Percentiles rank a stretch among this genome's conserved stretches.
Conservation (phyloP, 1,140 invertebrate species). For the Patella vulgata region DNA sequence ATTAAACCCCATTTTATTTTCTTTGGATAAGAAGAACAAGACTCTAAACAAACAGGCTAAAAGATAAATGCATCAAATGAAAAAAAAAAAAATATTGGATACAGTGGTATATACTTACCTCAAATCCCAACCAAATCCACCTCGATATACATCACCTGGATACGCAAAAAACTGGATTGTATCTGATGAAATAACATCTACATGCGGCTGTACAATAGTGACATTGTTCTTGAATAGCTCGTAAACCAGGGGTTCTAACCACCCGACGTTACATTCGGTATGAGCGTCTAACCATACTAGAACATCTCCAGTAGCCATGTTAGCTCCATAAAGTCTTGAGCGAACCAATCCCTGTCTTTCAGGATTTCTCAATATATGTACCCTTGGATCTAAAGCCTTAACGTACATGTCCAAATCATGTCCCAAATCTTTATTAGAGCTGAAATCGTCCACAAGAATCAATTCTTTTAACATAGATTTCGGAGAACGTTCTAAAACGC, state of each 20-base stretch:
- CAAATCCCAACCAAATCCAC: slow-evolving; percentile 26
- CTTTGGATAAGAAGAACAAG: too few relatives aligned
- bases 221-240: slow-evolving; percentile 12
- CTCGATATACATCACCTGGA: not conserved
- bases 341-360: slow-evolving; percentile 21
- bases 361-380: slow-evolving; percentile 16
- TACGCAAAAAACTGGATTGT: not conserved
- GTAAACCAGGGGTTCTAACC: slow-evolving; percentile 89
- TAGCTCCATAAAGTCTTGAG: slow-evolving; percentile 70
- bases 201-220: slow-evolving; percentile 1
- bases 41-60: too few relatives aligned
- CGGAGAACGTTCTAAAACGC: slow-evolving; percentile 91
- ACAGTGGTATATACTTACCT: too few relatives aligned
- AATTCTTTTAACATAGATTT: slow-evolving; percentile 85
- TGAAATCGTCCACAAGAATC: slow-evolving; percentile 90
- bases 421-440: slow-evolving; percentile 9
- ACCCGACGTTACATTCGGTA: slow-evolving; percentile 94
- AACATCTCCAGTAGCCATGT: slow-evolving; percentile 83
- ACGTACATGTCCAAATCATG: slow-evolving; percentile 15
- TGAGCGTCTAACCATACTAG: slow-evolving; percentile 95
- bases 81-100: too few relatives aligned
- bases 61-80: too few relatives aligned
- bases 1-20: too few relatives aligned
- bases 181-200: slow-evolving; percentile 7
- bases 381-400: slow-evolving; percentile 8